Evolutionary conservation across 2,113 vertebrate species (phyloP).

Genomic region (Delphinapterus leucas): DNA sequence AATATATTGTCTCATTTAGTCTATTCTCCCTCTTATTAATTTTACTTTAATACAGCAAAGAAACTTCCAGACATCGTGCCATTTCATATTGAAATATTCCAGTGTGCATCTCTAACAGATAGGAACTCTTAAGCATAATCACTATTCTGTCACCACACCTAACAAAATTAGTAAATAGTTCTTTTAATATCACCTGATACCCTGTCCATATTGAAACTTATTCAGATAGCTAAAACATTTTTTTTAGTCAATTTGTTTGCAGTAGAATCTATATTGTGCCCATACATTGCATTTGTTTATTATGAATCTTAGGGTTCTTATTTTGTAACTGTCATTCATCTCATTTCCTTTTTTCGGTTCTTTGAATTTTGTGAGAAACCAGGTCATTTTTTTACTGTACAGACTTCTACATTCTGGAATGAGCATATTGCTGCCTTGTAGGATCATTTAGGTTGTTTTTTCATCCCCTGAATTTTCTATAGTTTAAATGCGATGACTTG

Average conservation of each 20-base stretch:
- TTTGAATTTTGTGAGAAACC: neutral
- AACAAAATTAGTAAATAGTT: neutral
- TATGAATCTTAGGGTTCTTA: neutral
- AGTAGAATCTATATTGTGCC: neutral
- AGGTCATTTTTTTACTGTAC: neutral
- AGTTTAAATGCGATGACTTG: neutral
- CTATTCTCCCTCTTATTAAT: neutral
- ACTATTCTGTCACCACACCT: neutral
- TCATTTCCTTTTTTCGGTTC: neutral
- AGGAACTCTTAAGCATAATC: neutral
- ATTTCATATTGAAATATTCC: conserved; percentile 19
- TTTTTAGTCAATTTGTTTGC: neutral
- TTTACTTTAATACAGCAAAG: neutral
- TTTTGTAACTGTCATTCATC: neutral
- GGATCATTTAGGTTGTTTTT: neutral
- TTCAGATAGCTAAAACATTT: neutral
- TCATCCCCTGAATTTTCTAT: neutral
- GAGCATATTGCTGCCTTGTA: neutral
- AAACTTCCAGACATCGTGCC: neutral
- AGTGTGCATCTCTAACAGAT: neutral
- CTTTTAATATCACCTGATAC: neutral
- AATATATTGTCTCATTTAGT: neutral
- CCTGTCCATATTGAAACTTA: neutral
- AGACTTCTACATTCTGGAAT: neutral
- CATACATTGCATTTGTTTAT: neutral